phyloP scores from a whole-genome alignment of 2,797 vertebrate genomes.

The Leptodactylus fallax region DNA sequence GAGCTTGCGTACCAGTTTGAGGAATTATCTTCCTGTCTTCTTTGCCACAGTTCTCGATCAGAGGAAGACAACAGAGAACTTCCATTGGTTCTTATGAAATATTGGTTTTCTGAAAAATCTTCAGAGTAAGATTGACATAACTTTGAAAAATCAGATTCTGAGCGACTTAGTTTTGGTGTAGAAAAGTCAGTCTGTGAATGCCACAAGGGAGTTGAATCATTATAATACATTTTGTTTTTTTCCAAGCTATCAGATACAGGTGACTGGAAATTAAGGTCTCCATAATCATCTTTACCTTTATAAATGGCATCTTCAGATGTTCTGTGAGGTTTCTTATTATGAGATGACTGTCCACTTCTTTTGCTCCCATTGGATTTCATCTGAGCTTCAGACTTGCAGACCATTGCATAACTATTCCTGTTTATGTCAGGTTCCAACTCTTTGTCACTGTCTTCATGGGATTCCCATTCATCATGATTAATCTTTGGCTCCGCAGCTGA shows the following conservation, averaged over 20 bases:
- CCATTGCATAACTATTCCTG: conserved; percentile 89
- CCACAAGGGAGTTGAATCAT: conserved; percentile 87
- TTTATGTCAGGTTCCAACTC: conserved; percentile 89
- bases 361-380: conserved; percentile 83
- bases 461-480: conserved; percentile 90
- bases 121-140: conserved; percentile 97
- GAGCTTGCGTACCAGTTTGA: conserved; percentile 83
- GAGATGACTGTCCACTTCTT: conserved; percentile 72
- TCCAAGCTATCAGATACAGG: conserved; percentile 80
- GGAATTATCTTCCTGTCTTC: conserved; percentile 89
- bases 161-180: conserved; percentile 92
- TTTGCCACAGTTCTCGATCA: conserved; percentile 95
- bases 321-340: conserved; percentile 74
- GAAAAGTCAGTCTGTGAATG: conserved; percentile 95
- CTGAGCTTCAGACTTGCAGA: conserved; percentile 85
- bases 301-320: conserved; percentile 78
- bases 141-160: conserved; percentile 98
- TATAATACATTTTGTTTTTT: conserved; percentile 83
- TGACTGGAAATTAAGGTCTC: conserved; percentile 73
- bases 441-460: conserved; percentile 89
- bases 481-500: conserved; percentile 82
- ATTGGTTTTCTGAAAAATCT: conserved; percentile 95
- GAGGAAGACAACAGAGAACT: conserved; percentile 92
- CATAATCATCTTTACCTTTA: conserved; percentile 81
- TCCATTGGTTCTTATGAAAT: conserved; percentile 89